Conservation (phyloP, 37 sponge, comb jelly and placozoan species). For the Crambe crambe region DNA sequence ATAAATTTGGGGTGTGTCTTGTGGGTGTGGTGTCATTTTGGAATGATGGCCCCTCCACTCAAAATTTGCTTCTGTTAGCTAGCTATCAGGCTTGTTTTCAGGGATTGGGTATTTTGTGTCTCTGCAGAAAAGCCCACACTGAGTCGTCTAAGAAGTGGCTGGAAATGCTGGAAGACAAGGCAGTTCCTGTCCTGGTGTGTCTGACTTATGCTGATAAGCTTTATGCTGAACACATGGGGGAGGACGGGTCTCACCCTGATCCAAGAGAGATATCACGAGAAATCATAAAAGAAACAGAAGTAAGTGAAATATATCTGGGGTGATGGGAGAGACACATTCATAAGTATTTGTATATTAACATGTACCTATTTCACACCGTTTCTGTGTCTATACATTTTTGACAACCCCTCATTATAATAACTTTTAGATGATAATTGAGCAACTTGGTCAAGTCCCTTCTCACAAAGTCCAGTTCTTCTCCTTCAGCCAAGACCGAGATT, state of each 20-base stretch:
- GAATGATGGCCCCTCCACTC: no score
- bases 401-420: background rate
- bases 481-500: constrained; percentile 15
- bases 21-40: no score
- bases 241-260: constrained; percentile 13
- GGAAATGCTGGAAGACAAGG: constrained; percentile 25
- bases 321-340: no score
- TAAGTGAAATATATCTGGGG: background rate
- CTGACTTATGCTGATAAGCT: constrained; percentile 69
- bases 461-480: constrained; percentile 1
- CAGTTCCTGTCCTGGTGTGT: constrained; percentile 53
- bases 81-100: background rate
- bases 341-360: no score
- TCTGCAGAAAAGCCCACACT: constrained; percentile 57
- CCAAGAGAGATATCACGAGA: background rate
- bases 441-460: background rate
- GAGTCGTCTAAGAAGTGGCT: constrained; percentile 56
- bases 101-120: background rate
- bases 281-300: background rate
- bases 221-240: constrained; percentile 58
- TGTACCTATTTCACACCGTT: no score
- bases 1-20: no score
- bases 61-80: no score
- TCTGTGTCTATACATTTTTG: no score
- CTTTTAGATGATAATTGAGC: background rate